Base-by-base conservation (phyloP, 2,113 vertebrate species). In the Silurus glanis region DNA sequence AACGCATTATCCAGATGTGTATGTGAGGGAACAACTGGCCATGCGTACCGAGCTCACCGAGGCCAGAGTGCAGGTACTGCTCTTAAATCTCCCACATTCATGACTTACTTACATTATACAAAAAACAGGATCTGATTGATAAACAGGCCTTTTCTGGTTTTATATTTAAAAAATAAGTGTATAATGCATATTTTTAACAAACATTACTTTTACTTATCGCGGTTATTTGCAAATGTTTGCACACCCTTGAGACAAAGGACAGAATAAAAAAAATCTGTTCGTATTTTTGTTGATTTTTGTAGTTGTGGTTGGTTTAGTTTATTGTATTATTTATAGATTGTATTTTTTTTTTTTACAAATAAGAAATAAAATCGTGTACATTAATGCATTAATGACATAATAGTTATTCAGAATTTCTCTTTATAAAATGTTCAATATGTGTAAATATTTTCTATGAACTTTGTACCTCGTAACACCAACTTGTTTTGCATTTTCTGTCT, bases 1-100 rank as follows among this genome's bases (percentile, higher is more conserved):
- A 91, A 99, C 98, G 2, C 98, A 99, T 92, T 99, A 99, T 55
- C 98, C 98, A 0, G 98, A 99, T 89, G 98, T 99, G 7, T 99
- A 99, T n/a, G 98, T 99, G 83, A 93, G 98, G 91, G 98, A 99
- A 83, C 98, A 99, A 92, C 96, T 99, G 82, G 98, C 98, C 89
- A 95, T 99, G 93, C 96, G 98, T 91, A 99, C 98, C 37, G 98
- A 99, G 88, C 94, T 99, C 74, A 99, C 98, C 0, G 98, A 99
- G 93, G 98, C 98, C 91, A 94, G 98, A 91, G 98, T 99, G 47
- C 98, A 99, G 98, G 98, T 99, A 62, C 9, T 51, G 6, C 78
- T n/a, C 51, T 79, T 28, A 28, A 53, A n/a, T 13, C 9, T 55
- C 21, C 53, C 51, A 17, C 71, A 47, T 75, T 45, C 10, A 53